Conservation (phyloP, 2,888 invertebrate species). For the Parnassius orleans region DNA sequence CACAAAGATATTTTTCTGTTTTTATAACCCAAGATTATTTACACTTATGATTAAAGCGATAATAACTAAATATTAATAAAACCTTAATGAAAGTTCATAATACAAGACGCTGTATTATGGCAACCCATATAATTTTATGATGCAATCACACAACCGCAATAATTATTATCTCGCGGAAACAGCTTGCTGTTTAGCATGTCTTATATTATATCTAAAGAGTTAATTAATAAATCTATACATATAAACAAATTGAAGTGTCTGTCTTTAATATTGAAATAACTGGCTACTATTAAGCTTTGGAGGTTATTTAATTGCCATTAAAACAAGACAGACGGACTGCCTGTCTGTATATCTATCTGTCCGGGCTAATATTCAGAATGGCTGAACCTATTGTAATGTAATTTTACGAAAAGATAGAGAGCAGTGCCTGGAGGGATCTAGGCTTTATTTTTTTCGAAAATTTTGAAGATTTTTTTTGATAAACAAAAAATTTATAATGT, state of each 20-base stretch:
- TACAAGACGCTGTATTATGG: slow-evolving; percentile 13
- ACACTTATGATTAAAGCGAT: background rate
- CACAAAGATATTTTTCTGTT: background rate
- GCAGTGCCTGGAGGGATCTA: too few relatives aligned
- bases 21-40: background rate
- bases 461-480: too few relatives aligned
- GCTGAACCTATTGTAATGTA: too few relatives aligned
- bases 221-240: slow-evolving; percentile 12
- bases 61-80: slow-evolving; percentile 18
- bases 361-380: too few relatives aligned
- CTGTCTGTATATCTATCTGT: too few relatives aligned
- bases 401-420: too few relatives aligned
- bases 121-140: slow-evolving; percentile 23
- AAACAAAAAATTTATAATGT: too few relatives aligned
- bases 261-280: too few relatives aligned
- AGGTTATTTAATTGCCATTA: too few relatives aligned
- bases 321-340: too few relatives aligned
- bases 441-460: too few relatives aligned
- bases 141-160: slow-evolving; percentile 15
- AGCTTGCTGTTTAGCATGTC: slow-evolving; percentile 16
- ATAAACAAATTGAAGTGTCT: too few relatives aligned
- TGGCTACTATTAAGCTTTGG: background rate
- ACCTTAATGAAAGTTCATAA: slow-evolving; percentile 23
- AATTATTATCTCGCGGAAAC: slow-evolving; percentile 21
- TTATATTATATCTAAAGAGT: slow-evolving; percentile 2